Percentiles rank a stretch among this genome's conserved stretches.
These are phyloP conservation scores for Gadopsis bispinosus DNA, from an alignment of 2,797 vertebrate genomes.

Conservation along the genomic window DNA sequence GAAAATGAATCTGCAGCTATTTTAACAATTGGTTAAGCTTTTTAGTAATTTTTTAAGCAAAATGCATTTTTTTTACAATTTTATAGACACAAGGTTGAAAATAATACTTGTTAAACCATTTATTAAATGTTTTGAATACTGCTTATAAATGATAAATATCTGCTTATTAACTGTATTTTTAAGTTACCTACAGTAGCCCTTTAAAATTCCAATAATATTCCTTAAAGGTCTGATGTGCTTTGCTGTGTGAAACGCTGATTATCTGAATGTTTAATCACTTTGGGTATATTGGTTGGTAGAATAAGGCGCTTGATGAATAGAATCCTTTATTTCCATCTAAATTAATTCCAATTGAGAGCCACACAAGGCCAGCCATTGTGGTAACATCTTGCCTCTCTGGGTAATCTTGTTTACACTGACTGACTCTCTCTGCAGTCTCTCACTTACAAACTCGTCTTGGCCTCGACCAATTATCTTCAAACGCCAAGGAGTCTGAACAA, in stretches of 20 bases:
- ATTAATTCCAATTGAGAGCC: constrained; percentile 23
- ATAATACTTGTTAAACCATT: not conserved
- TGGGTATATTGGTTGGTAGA: constrained; percentile 10
- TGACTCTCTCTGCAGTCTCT: constrained; percentile 37
- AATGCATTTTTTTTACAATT: not conserved
- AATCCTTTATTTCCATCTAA: constrained; percentile 42
- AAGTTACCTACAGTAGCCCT: not conserved
- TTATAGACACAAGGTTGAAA: not conserved
- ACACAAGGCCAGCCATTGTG: constrained; percentile 45
- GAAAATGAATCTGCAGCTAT: not conserved
- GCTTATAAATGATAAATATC: not conserved
- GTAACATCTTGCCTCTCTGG: constrained; percentile 34
- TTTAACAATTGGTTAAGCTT: not conserved
- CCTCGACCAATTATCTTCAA: constrained; percentile 43
- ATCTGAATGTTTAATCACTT: constrained; percentile 14
- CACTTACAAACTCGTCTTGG: constrained; percentile 22
- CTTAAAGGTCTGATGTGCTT: not conserved
- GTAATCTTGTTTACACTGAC: constrained; percentile 51
- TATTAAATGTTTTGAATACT: not conserved
- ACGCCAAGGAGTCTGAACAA: constrained; percentile 32
- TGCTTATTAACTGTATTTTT: not conserved
- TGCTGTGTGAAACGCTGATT: not conserved
- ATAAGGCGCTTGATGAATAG: constrained; percentile 27
- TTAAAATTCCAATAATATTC: not conserved
- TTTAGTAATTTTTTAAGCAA: not conserved